Percentiles rank a stretch among this genome's conserved stretches.
Evolutionary conservation across 2,113 vertebrate species (phyloP).

Genomic region (Pseudorhombus dupliciocellatus): DNA sequence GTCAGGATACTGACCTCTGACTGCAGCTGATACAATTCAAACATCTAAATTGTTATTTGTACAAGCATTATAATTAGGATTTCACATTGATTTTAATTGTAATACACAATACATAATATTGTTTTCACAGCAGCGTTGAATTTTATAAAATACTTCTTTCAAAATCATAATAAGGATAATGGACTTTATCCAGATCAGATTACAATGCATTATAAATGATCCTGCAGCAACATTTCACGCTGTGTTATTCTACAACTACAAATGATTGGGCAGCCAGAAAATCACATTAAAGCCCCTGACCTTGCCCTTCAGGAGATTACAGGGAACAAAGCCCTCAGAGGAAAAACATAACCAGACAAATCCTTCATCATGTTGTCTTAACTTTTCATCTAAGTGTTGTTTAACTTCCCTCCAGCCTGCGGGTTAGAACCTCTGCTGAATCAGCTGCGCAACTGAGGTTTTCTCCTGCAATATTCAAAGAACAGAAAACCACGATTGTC

Average conservation of each 20-base stretch:
- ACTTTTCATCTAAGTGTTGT: not conserved
- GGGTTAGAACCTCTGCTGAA: not conserved
- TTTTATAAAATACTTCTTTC: not conserved
- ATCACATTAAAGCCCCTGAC: not conserved
- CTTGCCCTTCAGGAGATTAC: slow-evolving; percentile 7
- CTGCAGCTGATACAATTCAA: slow-evolving; percentile 2
- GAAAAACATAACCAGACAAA: slow-evolving; percentile 5
- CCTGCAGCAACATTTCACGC: not conserved
- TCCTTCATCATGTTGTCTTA: not conserved
- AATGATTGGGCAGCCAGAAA: not conserved
- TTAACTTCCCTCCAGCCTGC: not conserved
- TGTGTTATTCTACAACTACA: not conserved
- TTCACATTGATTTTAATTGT: not conserved
- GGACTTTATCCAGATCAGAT: not conserved
- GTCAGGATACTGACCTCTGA: slow-evolving; percentile 9
- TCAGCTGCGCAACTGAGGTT: not conserved
- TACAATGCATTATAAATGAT: not conserved
- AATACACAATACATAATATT: not conserved
- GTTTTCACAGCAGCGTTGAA: slow-evolving; percentile 1
- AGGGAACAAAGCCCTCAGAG: not conserved
- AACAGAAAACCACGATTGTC: too few relatives aligned
- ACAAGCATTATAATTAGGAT: slow-evolving; percentile 16
- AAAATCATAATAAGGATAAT: not conserved
- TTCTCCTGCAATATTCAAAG: too few relatives aligned
- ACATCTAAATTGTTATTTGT: slow-evolving; percentile 3